These are phyloP conservation scores for Oryzias curvinotus DNA, from an alignment of 2,113 vertebrate species.

Conservation along the genomic window DNA sequence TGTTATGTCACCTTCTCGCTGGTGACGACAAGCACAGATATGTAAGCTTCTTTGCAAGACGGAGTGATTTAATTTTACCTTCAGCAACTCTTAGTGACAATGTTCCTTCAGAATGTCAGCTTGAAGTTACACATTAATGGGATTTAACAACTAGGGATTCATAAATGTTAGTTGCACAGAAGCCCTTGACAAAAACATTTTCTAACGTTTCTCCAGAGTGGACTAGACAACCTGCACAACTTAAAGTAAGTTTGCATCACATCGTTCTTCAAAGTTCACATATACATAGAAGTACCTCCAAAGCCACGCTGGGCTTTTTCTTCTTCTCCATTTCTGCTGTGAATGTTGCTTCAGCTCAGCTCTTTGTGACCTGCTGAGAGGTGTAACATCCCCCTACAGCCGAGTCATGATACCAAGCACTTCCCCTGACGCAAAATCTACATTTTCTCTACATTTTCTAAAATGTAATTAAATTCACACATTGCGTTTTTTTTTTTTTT, in stretches of 20 bases:
- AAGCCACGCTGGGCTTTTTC: not conserved
- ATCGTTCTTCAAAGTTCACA: not conserved
- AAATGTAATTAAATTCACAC: constrained; percentile 31
- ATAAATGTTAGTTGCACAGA: too few species aligned
- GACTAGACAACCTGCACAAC: not conserved
- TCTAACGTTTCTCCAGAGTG: not conserved
- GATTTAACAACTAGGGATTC: too few species aligned
- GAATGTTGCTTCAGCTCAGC: not conserved
- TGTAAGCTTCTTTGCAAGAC: too few species aligned
- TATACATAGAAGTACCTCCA: too few species aligned
- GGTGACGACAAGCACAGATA: too few species aligned
- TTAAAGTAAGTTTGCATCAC: not conserved
- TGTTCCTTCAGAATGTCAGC: too few species aligned
- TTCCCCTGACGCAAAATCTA: not conserved
- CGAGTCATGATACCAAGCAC: not conserved
- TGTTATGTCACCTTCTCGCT: too few species aligned
- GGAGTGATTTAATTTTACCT: too few species aligned
- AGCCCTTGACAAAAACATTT: too few species aligned
- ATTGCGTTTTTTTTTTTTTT: constrained; percentile 5
- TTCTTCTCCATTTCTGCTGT: not conserved
- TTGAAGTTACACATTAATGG: too few species aligned
- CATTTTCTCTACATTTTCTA: not conserved
- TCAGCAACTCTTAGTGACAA: too few species aligned
- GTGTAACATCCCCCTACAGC: not conserved
- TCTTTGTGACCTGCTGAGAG: not conserved